Evolutionary conservation across 2,113 vertebrate genomes (phyloP).

Genomic region (Planiliza haematocheilus): DNA sequence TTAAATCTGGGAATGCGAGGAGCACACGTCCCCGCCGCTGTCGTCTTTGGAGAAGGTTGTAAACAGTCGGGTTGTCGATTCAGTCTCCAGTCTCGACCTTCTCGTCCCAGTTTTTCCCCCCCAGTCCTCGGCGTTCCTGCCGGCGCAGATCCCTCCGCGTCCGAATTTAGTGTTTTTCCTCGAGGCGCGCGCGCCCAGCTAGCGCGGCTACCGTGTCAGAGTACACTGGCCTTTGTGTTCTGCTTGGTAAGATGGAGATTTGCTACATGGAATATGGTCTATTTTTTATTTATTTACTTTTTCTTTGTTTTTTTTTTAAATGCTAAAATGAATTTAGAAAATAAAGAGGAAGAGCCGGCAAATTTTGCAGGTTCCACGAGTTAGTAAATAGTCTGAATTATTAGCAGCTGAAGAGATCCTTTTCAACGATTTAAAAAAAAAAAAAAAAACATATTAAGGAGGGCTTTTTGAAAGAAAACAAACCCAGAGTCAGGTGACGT

Average conservation of each 20-base stretch:
- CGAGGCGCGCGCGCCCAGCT: no score
- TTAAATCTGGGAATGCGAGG: slow-evolving; percentile 44
- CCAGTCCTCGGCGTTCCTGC: no score
- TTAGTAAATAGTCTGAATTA: slow-evolving; percentile 79
- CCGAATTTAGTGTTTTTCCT: slow-evolving; percentile 49
- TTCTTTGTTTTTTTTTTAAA: slow-evolving; percentile 49
- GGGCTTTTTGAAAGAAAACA: slow-evolving; percentile 34
- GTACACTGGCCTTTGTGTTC: slow-evolving; percentile 44
- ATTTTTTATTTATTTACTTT: slow-evolving; percentile 33
- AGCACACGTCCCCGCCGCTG: slow-evolving; percentile 30
- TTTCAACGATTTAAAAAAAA: slow-evolving; percentile 60
- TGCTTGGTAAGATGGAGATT: slow-evolving; percentile 67
- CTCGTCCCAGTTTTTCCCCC: not conserved
- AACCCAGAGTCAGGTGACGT: slow-evolving; percentile 50
- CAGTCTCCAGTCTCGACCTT: slow-evolving; percentile 37
- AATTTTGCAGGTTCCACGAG: slow-evolving; percentile 72
- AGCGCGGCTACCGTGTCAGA: slow-evolving; percentile 32
- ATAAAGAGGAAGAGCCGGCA: slow-evolving; percentile 68
- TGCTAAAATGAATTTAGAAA: slow-evolving; percentile 72
- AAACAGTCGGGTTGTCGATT: slow-evolving; percentile 56
- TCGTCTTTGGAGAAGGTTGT: slow-evolving; percentile 72
- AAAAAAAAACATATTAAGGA: slow-evolving; percentile 51
- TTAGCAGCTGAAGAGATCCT: slow-evolving; percentile 85
- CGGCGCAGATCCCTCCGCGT: no score
- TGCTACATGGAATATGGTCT: slow-evolving; percentile 83